phyloP scores from a whole-genome alignment of 2,113 vertebrate species.

The Atrichornis clamosus region DNA sequence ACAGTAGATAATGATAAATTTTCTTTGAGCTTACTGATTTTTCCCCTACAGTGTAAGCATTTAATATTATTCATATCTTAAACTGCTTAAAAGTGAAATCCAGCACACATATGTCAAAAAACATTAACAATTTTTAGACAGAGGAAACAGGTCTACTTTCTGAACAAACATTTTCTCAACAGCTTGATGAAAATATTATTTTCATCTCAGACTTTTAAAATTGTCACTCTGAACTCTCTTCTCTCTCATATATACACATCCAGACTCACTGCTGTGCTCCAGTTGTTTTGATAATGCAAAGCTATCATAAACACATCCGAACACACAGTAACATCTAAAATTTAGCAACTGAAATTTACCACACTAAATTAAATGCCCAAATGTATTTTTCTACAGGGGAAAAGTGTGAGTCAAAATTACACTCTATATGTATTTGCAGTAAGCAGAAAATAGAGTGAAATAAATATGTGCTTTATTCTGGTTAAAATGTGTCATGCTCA shows the following conservation, averaged over 20 bases:
- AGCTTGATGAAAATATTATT: neutral
- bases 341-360: neutral
- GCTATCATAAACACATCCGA: neutral
- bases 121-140: neutral
- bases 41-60: neutral
- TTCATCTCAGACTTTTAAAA: neutral
- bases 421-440: neutral
- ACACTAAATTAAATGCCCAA: neutral
- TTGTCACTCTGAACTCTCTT: neutral
- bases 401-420: neutral
- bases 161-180: neutral
- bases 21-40: neutral
- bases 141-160: neutral
- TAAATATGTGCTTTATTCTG: neutral
- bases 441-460: neutral
- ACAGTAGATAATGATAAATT: neutral
- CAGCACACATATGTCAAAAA: neutral
- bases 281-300: conserved; percentile 5
- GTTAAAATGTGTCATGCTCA: neutral
- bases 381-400: neutral
- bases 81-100: neutral
- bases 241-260: neutral
- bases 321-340: neutral
- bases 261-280: neutral
- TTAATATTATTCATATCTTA: neutral